These are phyloP conservation scores for Ploceus nigricollis DNA, from an alignment of 2,113 vertebrate species.

Conservation along the genomic window DNA sequence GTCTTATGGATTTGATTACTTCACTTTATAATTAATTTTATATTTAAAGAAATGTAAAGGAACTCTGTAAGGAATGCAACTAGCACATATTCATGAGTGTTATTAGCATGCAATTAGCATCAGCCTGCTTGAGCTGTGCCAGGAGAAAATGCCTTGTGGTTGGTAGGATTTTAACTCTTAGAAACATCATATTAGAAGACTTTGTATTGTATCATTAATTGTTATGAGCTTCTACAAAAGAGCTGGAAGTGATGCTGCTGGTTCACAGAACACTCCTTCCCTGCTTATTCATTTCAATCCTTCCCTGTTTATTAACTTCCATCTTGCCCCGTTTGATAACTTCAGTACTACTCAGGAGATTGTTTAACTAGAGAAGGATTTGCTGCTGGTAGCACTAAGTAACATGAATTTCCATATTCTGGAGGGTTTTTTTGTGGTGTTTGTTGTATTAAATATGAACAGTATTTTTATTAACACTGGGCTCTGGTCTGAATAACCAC, in stretches of 20 bases:
- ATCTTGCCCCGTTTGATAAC: neutral
- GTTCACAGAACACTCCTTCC: neutral
- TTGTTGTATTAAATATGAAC: neutral
- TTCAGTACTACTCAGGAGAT: neutral
- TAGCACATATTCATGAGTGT: neutral
- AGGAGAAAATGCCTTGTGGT: neutral
- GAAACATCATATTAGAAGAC: neutral
- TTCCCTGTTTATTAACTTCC: neutral
- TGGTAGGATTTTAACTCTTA: neutral
- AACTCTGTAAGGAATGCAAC: neutral
- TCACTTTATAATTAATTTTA: conserved; percentile 2
- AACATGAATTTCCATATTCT: neutral
- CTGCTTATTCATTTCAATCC: neutral
- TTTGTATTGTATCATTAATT: neutral
- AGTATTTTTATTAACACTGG: neutral
- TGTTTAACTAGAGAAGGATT: neutral
- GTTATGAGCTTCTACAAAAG: neutral
- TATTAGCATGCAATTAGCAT: conserved; percentile 9
- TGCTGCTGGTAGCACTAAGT: neutral
- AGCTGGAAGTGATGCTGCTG: neutral
- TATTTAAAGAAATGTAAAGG: conserved; percentile 7
- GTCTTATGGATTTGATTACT: neutral
- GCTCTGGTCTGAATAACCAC: neutral
- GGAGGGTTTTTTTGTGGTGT: neutral
- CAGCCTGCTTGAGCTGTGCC: neutral